A percentile compares a stretch with the other conserved stretches of the same genome.
Conservation (phyloP, 2,797 vertebrate species). For the Danio choprae region DNA sequence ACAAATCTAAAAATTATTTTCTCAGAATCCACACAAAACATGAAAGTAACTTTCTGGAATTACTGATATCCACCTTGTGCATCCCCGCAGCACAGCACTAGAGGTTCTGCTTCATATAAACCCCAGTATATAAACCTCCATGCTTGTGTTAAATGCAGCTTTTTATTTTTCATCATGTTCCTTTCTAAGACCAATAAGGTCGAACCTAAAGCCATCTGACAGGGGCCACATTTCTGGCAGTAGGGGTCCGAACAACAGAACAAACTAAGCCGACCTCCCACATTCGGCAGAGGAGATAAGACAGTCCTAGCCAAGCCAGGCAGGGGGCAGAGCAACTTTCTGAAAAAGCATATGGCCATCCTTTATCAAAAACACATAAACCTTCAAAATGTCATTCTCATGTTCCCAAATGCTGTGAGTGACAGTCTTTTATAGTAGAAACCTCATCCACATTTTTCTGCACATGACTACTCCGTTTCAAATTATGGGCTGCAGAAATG, state of each 20-base stretch:
- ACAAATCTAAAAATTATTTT: neutral
- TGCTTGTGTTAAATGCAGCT: neutral
- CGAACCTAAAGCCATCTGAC: constrained; percentile 25
- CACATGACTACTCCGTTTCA: too few species aligned
- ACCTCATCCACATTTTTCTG: too few species aligned
- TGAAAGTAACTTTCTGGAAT: neutral
- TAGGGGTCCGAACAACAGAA: constrained; percentile 18
- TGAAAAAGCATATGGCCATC: constrained; percentile 34
- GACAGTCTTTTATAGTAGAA: constrained; percentile 11
- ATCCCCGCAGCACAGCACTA: neutral
- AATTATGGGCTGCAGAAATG: too few species aligned
- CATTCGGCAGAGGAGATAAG: constrained; percentile 29
- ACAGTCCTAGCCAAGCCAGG: constrained; percentile 28
- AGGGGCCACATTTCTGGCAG: neutral
- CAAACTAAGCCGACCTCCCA: constrained; percentile 30
- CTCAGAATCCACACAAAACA: neutral
- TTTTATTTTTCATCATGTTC: constrained; percentile 9
- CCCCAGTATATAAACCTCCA: neutral
- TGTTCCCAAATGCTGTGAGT: neutral
- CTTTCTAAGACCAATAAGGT: constrained; percentile 20
- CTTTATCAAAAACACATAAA: constrained; percentile 52
- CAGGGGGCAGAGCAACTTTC: constrained; percentile 56
- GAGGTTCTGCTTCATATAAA: neutral
- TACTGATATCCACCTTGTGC: neutral
- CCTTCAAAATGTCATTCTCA: constrained; percentile 15